phyloP scores from a whole-genome alignment of 2,113 vertebrate species.

The Crotalus tigris region DNA sequence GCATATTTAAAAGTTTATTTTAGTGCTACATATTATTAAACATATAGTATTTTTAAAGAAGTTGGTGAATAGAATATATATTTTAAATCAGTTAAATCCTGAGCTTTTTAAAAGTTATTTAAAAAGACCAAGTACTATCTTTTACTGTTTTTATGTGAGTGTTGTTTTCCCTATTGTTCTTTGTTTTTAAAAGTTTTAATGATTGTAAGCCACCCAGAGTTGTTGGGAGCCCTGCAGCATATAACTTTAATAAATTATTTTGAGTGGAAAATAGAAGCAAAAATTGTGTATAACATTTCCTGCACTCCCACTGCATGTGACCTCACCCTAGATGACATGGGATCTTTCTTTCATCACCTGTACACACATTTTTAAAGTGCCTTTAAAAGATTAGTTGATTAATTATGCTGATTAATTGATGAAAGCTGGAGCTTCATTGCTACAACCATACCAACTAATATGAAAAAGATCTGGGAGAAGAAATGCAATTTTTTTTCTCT shows the following conservation, averaged over 20 bases:
- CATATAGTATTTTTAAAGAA: background rate
- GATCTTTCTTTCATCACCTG: background rate
- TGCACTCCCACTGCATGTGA: background rate
- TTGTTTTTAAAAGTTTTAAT: background rate
- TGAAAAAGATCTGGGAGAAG: background rate
- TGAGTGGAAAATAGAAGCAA: background rate
- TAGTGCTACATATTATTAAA: background rate
- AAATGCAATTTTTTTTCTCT: conserved; percentile 3
- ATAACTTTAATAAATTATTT: background rate
- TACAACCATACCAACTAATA: background rate
- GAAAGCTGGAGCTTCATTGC: background rate
- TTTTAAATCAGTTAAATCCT: background rate
- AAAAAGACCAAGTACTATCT: background rate
- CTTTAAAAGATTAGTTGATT: background rate
- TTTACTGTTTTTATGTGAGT: background rate
- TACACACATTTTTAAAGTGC: background rate
- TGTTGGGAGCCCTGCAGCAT: background rate
- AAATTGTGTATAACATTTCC: background rate
- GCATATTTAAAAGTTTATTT: background rate
- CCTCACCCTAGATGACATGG: background rate
- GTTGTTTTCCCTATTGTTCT: background rate
- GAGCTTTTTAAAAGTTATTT: background rate
- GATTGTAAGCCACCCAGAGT: background rate
- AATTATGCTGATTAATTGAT: background rate
- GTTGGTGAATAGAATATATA: background rate